Evolutionary conservation across 2,797 vertebrate species (phyloP).

Genomic region (Epinephelus malabaricus): DNA sequence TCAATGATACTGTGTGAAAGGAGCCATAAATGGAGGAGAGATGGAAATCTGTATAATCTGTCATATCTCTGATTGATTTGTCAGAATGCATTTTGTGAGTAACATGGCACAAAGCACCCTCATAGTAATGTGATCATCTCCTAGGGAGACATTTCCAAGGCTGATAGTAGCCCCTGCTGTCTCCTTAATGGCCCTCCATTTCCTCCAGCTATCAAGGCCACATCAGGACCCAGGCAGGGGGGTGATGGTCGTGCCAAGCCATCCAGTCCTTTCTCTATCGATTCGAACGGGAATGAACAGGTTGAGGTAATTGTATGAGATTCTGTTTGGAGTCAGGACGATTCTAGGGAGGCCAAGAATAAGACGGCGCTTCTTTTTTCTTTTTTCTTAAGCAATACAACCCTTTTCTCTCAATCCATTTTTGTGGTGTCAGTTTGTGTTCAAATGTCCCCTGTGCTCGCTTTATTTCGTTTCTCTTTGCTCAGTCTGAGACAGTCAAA

Average conservation of each 20-base stretch:
- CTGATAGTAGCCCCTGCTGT: slow-evolving; percentile 72
- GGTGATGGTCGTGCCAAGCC: slow-evolving; percentile 65
- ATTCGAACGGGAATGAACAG: slow-evolving; percentile 62
- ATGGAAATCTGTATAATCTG: slow-evolving; percentile 47
- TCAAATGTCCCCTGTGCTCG: slow-evolving; percentile 1
- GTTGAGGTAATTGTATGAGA: slow-evolving; percentile 61
- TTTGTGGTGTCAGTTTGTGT: slow-evolving; percentile 21
- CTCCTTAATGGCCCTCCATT: slow-evolving; percentile 78
- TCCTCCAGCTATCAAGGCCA: slow-evolving; percentile 75
- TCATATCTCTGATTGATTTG: slow-evolving; percentile 57
- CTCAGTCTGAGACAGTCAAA: slow-evolving; percentile 12
- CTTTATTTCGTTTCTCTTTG: not conserved
- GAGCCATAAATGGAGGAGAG: slow-evolving; percentile 31
- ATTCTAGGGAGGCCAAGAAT: slow-evolving; percentile 32
- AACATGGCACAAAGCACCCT: slow-evolving; percentile 46
- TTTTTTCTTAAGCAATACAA: not conserved
- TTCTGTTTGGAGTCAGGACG: slow-evolving; percentile 32
- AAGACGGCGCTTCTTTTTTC: not conserved
- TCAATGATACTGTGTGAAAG: slow-evolving; percentile 23
- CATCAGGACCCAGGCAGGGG: slow-evolving; percentile 69
- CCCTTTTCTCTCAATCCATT: slow-evolving; percentile 10
- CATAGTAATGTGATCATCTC: slow-evolving; percentile 74
- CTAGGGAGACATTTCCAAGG: slow-evolving; percentile 64
- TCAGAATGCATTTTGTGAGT: slow-evolving; percentile 60
- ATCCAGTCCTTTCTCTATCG: slow-evolving; percentile 53